Evolutionary conservation across 2,888 invertebrate species (phyloP).

Genomic region (Drosophila robusta): DNA sequence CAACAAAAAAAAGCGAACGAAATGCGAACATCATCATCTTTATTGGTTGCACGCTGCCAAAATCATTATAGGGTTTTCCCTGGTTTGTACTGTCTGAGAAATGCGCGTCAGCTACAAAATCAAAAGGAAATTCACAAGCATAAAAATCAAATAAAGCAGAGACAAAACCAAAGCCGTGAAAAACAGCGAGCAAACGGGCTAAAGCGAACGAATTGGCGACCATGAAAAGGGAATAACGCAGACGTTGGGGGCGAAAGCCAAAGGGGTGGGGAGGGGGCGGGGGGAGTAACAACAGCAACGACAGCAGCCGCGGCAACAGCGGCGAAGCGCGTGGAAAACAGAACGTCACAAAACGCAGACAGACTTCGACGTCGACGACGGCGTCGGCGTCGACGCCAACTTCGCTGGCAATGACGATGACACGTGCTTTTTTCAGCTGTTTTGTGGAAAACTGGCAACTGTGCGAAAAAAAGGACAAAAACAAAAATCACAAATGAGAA

Average conservation of each 20-base stretch:
- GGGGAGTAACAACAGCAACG: conserved; percentile 1
- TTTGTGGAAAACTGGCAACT: conserved; percentile 78
- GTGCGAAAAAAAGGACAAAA: conserved; percentile 74
- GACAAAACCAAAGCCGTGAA: conserved; percentile 45
- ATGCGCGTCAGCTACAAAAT: conserved; percentile 44
- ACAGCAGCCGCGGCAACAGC: conserved; percentile 20
- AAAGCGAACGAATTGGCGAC: conserved; percentile 56
- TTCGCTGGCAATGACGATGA: conserved; percentile 69
- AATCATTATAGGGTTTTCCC: conserved; percentile 69
- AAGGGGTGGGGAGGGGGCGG: conserved; percentile 20
- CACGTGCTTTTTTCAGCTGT: conserved; percentile 85
- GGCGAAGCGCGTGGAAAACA: conserved; percentile 56
- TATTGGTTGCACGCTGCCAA: conserved; percentile 19
- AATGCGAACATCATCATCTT: conserved; percentile 25
- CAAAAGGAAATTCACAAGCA: conserved; percentile 71
- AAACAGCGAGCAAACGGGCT: conserved; percentile 46
- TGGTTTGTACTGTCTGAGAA: conserved; percentile 73
- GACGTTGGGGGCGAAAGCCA: neutral
- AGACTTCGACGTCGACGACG: conserved; percentile 55
- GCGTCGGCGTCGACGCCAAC: conserved; percentile 33
- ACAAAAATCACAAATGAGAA: conserved; percentile 66
- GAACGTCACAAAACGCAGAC: conserved; percentile 69
- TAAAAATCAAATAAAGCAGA: conserved; percentile 69
- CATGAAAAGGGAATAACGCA: conserved; percentile 65
- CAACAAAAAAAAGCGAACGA: conserved; percentile 12